Evolutionary conservation across 2,888 invertebrate genomes (phyloP), one percentile per base, ranked within the genome.

Genomic region (Drosophila borborema): DNA sequence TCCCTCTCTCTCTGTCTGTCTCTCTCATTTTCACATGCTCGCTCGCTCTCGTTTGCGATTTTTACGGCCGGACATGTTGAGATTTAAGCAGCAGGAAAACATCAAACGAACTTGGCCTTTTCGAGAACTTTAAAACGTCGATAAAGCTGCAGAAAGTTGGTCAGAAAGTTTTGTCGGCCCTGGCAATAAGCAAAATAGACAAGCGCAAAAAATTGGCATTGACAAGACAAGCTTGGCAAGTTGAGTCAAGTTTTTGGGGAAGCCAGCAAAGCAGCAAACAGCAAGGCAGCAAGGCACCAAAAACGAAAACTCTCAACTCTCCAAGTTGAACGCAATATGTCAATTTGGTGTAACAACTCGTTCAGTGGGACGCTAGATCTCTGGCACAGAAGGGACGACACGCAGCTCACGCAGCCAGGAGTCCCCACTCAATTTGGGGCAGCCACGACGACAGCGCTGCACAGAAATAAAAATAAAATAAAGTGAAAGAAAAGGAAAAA

Each of bases 301-400:
- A 53, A 36, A 55, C 46, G 34, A 38, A 64, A 69, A 54, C 54
- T 54, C 54, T 38, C 51, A 51, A 51, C 51, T 51, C 66, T 38
- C 69, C 61, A 86, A 84, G 72, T 79, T 81, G 70, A 73, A 66
- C 74, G 89, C 85, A 86, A 90, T 85, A 86, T 88, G 89, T 86
- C 89, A 90, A 90, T 85, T 87, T 89, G 90, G 74, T 72, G 72
- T 82, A 72, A 69, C 81, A 81, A 82, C 90, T 85, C 88, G 80
- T 81, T 83, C 84, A 77, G 54, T 75, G 74, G 69, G 72, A 70
- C 80, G 64, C 40, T 23, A 23, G 54, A 65, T 64, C 69, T 64
- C 69, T 62, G 70, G 58, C 74, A 45, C 79, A 67, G 61, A 23
- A 16, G 43, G 43, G 31, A 61, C 58, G 20, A 61, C 58, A 58